Evolutionary conservation across 1,140 invertebrate species (phyloP), one percentile per base, ranked within the genome.

Genomic region (Zaprionus camerounensis): DNA sequence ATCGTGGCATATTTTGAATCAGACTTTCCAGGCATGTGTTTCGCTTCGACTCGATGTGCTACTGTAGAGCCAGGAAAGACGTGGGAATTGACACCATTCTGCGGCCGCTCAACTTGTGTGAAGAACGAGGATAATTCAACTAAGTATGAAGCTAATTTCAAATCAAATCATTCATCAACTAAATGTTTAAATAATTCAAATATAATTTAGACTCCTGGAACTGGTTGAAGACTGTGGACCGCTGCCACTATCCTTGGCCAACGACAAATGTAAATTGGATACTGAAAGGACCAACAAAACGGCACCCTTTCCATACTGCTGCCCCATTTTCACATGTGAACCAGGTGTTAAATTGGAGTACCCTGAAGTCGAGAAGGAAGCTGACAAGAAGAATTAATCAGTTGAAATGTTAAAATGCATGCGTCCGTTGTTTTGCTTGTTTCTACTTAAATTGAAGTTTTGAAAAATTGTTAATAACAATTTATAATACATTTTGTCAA

Each of bases 11-110:
- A 34, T 31, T 5, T 15, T 41, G 2, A 68, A 93, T 6, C 93
- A 98, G 97, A 98, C 94, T 98, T 98, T 94, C 97, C 97, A 51
- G 96, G 96, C 11, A 95, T 97, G 94, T 98, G 97, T 87, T 98
- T 98, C 93, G 97, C 97, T 1, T 97, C 96, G 0, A 98, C 97
- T n/a, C 95, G 95, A 71, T 98, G 97, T 91, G 96, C 96, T 1
- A 97, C 97, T 15, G 95, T 97, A 31, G 96, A 97, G 88, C 96
- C 96, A 36, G 95, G 95, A 44, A 96, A 97, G 92, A 94, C 95
- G 28, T 98, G 97, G 97, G 96, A 97, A 34, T 91, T 98, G 76
- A 94, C 95, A 9, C 97, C 97, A 2, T 98, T 98, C 95, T 98
- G 97, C 82, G 97, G 97, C 12, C 95, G 96, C 71, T 97, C 96